Conservation (phyloP, 2,797 vertebrate genomes). For the Macrochelys suwanniensis region DNA sequence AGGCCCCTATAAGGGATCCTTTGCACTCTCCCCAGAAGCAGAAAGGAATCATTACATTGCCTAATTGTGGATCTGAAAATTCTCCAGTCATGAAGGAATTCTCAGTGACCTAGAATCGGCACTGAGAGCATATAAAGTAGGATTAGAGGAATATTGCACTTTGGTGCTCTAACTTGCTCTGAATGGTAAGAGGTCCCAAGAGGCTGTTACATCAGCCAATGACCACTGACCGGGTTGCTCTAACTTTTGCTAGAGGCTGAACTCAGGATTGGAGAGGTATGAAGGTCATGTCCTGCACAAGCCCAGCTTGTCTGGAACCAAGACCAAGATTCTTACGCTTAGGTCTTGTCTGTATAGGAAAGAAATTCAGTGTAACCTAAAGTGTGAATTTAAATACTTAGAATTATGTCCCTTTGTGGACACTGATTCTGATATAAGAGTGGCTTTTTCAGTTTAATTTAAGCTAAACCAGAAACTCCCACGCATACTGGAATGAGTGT, state of each 20-base stretch:
- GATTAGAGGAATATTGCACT: not conserved
- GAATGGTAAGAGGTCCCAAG: too few relatives aligned
- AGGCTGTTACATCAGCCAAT: too few relatives aligned
- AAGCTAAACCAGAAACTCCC: not conserved
- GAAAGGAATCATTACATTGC: not conserved
- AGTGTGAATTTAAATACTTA: not conserved
- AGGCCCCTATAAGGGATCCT: not conserved
- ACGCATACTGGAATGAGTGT: not conserved
- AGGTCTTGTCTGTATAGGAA: not conserved
- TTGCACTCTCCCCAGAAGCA: not conserved
- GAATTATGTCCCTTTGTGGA: not conserved
- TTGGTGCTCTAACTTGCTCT: too few relatives aligned
- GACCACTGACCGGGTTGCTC: not conserved
- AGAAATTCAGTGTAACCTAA: not conserved
- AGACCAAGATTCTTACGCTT: not conserved
- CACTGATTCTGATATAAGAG: not conserved
- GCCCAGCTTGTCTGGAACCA: not conserved
- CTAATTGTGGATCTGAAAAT: not conserved
- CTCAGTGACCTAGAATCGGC: not conserved
- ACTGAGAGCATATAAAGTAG: not conserved
- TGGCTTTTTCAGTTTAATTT: not conserved
- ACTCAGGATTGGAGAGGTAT: not conserved
- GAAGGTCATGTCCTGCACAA: not conserved
- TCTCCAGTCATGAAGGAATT: not conserved
- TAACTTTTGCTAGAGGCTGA: not conserved